These are phyloP conservation scores for Protosalanx chinensis DNA, from an alignment of 2,797 vertebrate genomes.

Conservation along the genomic window DNA sequence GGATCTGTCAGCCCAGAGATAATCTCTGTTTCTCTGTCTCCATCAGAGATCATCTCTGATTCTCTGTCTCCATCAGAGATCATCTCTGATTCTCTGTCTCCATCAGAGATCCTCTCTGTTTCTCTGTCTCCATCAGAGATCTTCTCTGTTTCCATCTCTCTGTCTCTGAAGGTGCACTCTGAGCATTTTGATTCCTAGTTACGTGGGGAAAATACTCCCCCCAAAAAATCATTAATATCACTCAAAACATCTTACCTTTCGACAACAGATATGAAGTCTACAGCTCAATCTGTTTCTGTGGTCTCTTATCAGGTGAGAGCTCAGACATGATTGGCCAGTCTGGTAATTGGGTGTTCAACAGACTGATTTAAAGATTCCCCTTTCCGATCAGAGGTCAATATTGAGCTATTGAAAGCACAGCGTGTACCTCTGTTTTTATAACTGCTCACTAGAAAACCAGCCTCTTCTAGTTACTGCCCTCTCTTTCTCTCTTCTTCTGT, in stretches of 20 bases:
- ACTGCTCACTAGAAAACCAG: neutral
- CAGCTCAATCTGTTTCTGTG: no score
- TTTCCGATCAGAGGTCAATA: slow-evolving; percentile 10
- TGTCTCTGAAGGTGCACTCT: neutral
- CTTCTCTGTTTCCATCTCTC: neutral
- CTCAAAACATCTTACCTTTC: no score
- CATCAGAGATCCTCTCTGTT: no score
- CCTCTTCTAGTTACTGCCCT: slow-evolving; percentile 5
- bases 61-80: neutral
- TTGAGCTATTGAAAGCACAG: slow-evolving; percentile 7
- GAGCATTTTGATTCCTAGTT: no score
- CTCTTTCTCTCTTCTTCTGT: slow-evolving; percentile 30
- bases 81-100: neutral
- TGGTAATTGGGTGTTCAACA: neutral
- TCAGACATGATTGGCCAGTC: neutral
- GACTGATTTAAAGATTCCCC: neutral
- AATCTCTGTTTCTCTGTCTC: neutral
- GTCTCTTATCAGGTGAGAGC: neutral
- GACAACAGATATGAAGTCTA: no score
- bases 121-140: neutral
- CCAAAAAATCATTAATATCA: no score
- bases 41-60: no score
- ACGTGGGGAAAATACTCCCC: no score
- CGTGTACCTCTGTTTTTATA: neutral
- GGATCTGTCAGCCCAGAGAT: neutral